phyloP scores from a whole-genome alignment of 1,140 invertebrate genomes.

The Copidosoma floridanum region DNA sequence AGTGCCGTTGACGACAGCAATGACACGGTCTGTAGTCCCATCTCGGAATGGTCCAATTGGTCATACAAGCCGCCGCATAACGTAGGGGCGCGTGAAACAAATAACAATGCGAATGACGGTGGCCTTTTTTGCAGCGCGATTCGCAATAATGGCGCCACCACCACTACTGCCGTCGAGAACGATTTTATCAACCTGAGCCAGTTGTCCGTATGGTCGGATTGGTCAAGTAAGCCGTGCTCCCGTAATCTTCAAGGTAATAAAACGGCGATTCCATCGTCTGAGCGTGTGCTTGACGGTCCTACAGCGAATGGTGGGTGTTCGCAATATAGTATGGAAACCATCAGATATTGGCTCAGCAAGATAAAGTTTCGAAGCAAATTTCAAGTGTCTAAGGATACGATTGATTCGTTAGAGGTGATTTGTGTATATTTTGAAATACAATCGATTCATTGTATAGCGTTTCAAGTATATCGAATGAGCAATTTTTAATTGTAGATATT shows the following conservation, averaged over 20 bases:
- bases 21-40: conserved; percentile 8
- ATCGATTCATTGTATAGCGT: conserved; percentile 16
- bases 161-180: not conserved
- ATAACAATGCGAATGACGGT: not conserved
- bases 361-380: too few relatives aligned
- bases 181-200: conserved; percentile 22
- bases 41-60: conserved; percentile 44
- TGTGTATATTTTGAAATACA: conserved; percentile 12
- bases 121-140: conserved; percentile 21
- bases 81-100: too few relatives aligned
- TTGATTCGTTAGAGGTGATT: too few relatives aligned
- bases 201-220: conserved; percentile 44
- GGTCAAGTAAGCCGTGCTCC: conserved; percentile 31
- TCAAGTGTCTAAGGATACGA: too few relatives aligned
- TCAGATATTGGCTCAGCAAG: too few relatives aligned
- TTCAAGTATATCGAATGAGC: too few relatives aligned
- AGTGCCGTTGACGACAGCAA: not conserved
- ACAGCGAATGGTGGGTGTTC: too few relatives aligned
- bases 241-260: too few relatives aligned
- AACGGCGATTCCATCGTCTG: too few relatives aligned
- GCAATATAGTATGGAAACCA: too few relatives aligned
- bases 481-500: conserved; percentile 48
- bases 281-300: too few relatives aligned
- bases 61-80: not conserved
- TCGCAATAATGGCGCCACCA: not conserved